These are phyloP conservation scores for Ursus arctos DNA, from an alignment of 2,113 vertebrate genomes.

Conservation along the genomic window DNA sequence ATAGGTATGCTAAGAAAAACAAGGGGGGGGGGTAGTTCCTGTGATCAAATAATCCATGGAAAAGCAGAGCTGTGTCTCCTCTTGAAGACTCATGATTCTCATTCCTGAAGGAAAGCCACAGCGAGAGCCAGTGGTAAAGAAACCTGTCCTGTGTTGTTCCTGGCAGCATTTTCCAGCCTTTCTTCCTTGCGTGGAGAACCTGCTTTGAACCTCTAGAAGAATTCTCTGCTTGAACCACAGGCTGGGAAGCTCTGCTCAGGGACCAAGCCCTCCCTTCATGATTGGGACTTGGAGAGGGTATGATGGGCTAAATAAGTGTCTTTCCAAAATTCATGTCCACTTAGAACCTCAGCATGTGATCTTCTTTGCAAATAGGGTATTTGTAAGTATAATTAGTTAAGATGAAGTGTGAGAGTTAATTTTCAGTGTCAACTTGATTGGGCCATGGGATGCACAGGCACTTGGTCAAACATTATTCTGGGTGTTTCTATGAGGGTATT, in stretches of 20 bases:
- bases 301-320: not conserved
- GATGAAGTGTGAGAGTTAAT: not conserved
- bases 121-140: not conserved
- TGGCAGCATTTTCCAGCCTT: not conserved
- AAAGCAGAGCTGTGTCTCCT: not conserved
- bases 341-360: not conserved
- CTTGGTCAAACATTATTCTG: not conserved
- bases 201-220: not conserved
- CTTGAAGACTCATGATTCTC: not conserved
- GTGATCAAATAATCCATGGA: not conserved
- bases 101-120: not conserved
- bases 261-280: not conserved
- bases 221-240: not conserved
- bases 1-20: not conserved
- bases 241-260: fast-evolving
- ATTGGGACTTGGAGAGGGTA: not conserved
- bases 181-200: not conserved
- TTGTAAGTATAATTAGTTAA: not conserved
- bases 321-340: not conserved
- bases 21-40: not conserved
- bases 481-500: not conserved
- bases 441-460: not conserved
- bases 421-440: not conserved
- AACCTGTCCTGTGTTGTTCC: not conserved
- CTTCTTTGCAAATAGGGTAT: not conserved